Evolutionary conservation across 1,140 invertebrate genomes (phyloP).

Genomic region (Ips typographus): DNA sequence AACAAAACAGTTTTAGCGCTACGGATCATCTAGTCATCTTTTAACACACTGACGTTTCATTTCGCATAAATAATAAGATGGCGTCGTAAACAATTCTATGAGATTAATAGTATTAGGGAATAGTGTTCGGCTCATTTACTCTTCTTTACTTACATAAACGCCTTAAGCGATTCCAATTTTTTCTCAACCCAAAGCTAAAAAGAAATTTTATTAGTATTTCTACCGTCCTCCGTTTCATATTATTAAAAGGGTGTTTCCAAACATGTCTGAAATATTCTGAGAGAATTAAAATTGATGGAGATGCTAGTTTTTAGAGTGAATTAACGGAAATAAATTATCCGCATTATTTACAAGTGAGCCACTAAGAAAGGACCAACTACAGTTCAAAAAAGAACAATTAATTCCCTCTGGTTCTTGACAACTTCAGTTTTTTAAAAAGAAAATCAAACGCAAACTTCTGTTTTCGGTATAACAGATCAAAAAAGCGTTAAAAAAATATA

Average conservation of each 20-base stretch:
- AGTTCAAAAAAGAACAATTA: too few species aligned
- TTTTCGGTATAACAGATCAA: too few species aligned
- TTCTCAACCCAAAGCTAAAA: conserved; percentile 50
- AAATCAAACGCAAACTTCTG: too few species aligned
- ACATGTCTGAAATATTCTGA: background rate
- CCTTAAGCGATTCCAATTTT: conserved; percentile 20
- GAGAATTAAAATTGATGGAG: background rate
- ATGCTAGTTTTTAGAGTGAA: too few species aligned
- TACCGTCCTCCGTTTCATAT: background rate
- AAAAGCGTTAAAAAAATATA: too few species aligned
- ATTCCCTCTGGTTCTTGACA: too few species aligned
- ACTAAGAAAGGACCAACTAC: too few species aligned
- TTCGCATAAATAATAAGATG: conserved; percentile 30
- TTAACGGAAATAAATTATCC: too few species aligned
- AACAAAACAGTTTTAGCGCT: conserved; percentile 32
- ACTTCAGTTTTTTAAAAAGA: too few species aligned
- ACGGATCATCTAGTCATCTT: conserved; percentile 30
- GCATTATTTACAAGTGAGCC: too few species aligned
- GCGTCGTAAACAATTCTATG: conserved; percentile 39
- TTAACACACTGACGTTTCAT: conserved; percentile 38
- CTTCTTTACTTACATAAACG: conserved; percentile 30
- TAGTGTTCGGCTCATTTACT: conserved; percentile 33
- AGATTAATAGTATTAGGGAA: conserved; percentile 40
- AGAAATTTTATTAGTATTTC: conserved; percentile 20
- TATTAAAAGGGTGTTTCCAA: background rate